A percentile compares a stretch with the other conserved stretches of the same genome.
phyloP scores from a whole-genome alignment of 2,888 invertebrate genomes.

The Myopa testacea region DNA sequence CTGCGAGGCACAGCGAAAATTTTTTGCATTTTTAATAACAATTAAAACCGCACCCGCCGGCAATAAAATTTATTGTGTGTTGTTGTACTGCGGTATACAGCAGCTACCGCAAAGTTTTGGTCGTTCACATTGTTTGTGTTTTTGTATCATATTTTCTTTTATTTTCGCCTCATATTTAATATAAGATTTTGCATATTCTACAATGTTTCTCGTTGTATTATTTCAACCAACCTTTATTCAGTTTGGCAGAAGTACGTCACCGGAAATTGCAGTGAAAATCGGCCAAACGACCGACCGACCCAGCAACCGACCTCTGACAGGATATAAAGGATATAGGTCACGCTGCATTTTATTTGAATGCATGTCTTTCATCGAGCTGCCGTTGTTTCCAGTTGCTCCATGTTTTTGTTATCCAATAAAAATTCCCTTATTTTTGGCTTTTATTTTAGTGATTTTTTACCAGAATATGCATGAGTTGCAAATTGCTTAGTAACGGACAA shows the following conservation, averaged over 20 bases:
- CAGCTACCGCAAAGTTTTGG: neutral
- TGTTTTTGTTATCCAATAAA: neutral
- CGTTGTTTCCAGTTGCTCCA: neutral
- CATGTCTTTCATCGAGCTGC: neutral
- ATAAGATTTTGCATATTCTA: conserved; percentile 2
- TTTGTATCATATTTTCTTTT: neutral
- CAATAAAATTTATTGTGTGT: neutral
- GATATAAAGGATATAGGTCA: neutral
- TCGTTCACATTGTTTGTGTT: neutral
- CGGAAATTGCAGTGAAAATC: conserved; percentile 24
- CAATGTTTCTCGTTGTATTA: neutral
- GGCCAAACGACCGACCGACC: neutral
- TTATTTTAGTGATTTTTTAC: neutral
- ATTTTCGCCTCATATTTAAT: neutral
- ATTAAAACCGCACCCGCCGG: neutral
- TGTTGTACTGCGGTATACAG: neutral
- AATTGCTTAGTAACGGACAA: neutral
- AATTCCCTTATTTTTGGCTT: neutral
- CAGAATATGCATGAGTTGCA: neutral
- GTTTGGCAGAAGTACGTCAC: neutral
- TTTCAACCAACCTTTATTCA: neutral
- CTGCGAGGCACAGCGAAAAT: neutral
- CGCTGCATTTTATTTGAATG: conserved; percentile 23
- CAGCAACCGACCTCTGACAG: neutral
- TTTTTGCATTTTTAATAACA: neutral